phyloP scores from a whole-genome alignment of 2,888 invertebrate genomes.

The Orthosia gothica region DNA sequence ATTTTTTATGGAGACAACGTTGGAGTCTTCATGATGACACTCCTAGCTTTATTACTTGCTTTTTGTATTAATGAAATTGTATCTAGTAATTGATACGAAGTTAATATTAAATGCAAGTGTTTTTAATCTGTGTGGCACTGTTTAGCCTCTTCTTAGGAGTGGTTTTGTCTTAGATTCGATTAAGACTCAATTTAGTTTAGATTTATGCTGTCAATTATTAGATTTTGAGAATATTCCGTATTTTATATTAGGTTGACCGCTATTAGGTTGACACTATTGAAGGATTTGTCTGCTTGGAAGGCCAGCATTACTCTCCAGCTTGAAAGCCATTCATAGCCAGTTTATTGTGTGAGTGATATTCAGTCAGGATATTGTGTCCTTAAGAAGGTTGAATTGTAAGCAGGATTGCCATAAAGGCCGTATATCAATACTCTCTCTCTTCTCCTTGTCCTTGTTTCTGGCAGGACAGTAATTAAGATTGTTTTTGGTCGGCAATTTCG shows the following conservation, averaged over 20 bases:
- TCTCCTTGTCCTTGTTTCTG: too few relatives aligned
- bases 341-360: not conserved
- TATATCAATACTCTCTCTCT: not conserved
- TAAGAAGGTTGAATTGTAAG: slow-evolving; percentile 2
- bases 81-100: slow-evolving; percentile 45
- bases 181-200: not conserved
- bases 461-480: too few relatives aligned
- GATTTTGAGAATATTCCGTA: not conserved
- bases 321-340: not conserved
- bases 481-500: too few relatives aligned
- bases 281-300: slow-evolving; percentile 1
- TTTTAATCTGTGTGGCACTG: slow-evolving; percentile 12
- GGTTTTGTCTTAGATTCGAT: not conserved
- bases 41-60: slow-evolving; percentile 57
- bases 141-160: not conserved
- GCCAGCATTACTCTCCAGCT: not conserved
- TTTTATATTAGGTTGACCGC: not conserved
- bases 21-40: slow-evolving; percentile 47
- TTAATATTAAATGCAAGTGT: slow-evolving; percentile 28
- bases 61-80: slow-evolving; percentile 49
- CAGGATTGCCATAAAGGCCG: not conserved
- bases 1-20: slow-evolving; percentile 58
- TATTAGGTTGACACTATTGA: not conserved
- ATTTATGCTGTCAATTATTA: not conserved
- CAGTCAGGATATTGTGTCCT: not conserved